Percentiles rank a stretch among this genome's conserved stretches.
Conservation (phyloP, 2,113 vertebrate genomes). For the Heterochromis multidens region DNA sequence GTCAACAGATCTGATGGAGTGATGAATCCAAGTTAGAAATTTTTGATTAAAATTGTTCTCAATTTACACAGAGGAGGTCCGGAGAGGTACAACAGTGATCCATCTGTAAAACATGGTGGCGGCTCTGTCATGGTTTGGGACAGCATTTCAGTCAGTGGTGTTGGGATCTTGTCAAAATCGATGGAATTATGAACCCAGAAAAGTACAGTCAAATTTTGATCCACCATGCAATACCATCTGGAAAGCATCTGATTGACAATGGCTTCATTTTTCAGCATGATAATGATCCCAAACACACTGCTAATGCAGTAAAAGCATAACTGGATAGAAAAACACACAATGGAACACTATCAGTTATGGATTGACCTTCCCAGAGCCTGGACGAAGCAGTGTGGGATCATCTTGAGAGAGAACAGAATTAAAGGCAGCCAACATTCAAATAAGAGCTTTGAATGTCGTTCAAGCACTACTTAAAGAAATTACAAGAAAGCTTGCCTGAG, state of each 20-base stretch:
- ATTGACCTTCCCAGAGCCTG: neutral
- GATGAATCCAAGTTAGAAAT: neutral
- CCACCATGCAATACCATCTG: no score
- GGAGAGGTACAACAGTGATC: neutral
- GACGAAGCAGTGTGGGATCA: neutral
- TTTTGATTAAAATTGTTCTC: neutral
- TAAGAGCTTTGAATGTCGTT: no score
- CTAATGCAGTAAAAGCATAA: neutral
- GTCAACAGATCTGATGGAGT: neutral
- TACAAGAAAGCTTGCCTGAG: no score
- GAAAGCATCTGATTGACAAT: neutral
- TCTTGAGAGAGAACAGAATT: neutral
- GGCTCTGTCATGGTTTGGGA: neutral
- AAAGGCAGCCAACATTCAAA: no score
- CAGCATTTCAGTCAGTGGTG: neutral
- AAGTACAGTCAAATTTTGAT: neutral
- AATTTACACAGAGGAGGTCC: accelerated
- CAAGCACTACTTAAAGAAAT: no score
- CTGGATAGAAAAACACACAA: neutral
- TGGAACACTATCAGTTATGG: neutral
- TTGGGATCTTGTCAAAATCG: neutral
- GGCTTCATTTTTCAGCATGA: neutral
- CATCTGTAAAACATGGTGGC: neutral
- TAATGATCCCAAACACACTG: neutral
- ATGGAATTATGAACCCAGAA: neutral